Evolutionary conservation across 1,140 invertebrate species (phyloP), one percentile per base, ranked within the genome.

Genomic region (Liolophura sinensis): DNA sequence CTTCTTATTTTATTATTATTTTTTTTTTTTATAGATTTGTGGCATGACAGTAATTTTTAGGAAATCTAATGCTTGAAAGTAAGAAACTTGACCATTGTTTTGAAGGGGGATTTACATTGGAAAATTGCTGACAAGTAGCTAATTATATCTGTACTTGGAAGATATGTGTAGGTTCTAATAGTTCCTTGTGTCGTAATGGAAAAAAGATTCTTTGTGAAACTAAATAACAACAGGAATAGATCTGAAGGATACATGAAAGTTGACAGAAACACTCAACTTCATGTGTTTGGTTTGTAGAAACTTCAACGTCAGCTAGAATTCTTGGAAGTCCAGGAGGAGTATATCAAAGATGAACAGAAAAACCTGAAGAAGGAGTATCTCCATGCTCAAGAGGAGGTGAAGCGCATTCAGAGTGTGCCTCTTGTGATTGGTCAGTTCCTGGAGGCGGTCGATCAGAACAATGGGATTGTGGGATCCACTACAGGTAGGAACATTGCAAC

Each of bases 391-490:
- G 96, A 98, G 85, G 96, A 90, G 87, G 95, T 98, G 0, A 98
- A 98, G 82, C 88, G 96, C 51, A 98, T 98, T 79, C 96, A 99
- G 82, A 97, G 94, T 82, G 96, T 98, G 7, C 96, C 96, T 40
- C 86, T 99, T 57, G 96, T 98, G 1, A 98, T 99, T 86, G 96
- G 96, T 14, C 96, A 99, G 85, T 98, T 99, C 82, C 86, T 99
- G 64, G 96, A 99, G 87, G 96, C 96, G 71, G 95, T 99, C 58
- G 96, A 99, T 85, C 95, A 97, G 81, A 97, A 99, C 80, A 97
- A 95, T 72, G 96, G 96, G 51, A 99, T 99, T 79, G 93, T 92
- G 64, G 91, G 91, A 3, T 91, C 90, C 47, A 92, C 91, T 16
- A 92, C 91, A 68, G 91, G 90, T 89, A 58, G 56, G 25, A 20